These are phyloP conservation scores for Hyles lineata DNA, from an alignment of 2,888 invertebrate species.

Conservation along the genomic window DNA sequence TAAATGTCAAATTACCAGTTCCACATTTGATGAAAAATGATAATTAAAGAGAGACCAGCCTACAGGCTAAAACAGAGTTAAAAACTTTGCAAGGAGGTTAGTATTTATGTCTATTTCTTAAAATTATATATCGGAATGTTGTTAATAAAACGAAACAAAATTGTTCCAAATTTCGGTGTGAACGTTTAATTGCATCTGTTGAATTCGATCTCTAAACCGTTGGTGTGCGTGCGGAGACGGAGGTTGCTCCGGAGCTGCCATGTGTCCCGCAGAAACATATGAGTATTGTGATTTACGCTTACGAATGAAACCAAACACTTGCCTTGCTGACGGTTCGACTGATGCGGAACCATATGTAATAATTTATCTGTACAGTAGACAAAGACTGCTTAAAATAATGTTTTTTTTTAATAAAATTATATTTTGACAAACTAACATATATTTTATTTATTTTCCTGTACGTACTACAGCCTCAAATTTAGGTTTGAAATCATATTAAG, in stretches of 20 bases:
- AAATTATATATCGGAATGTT: neutral
- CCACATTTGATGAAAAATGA: too few species aligned
- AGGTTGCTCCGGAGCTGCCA: neutral
- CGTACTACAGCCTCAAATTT: neutral
- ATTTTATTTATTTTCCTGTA: neutral
- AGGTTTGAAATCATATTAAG: too few species aligned
- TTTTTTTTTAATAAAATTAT: conserved; percentile 45
- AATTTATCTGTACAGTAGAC: conserved; percentile 37
- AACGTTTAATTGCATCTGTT: too few species aligned
- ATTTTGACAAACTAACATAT: conserved; percentile 35
- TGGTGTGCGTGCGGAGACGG: neutral
- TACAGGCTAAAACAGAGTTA: too few species aligned
- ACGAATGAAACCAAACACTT: neutral
- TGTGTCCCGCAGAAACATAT: neutral
- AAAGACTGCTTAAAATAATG: conserved; percentile 56
- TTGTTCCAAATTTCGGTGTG: too few species aligned
- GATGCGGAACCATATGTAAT: conserved; percentile 27
- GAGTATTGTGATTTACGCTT: neutral
- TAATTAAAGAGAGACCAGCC: too few species aligned
- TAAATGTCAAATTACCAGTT: too few species aligned
- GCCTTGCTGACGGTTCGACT: neutral
- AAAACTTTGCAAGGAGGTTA: too few species aligned
- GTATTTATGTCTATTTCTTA: neutral
- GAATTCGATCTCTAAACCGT: neutral
- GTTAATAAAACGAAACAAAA: too few species aligned